Conservation (phyloP, 2,113 vertebrate genomes). For the Hypocryptadius cinnamomeus region DNA sequence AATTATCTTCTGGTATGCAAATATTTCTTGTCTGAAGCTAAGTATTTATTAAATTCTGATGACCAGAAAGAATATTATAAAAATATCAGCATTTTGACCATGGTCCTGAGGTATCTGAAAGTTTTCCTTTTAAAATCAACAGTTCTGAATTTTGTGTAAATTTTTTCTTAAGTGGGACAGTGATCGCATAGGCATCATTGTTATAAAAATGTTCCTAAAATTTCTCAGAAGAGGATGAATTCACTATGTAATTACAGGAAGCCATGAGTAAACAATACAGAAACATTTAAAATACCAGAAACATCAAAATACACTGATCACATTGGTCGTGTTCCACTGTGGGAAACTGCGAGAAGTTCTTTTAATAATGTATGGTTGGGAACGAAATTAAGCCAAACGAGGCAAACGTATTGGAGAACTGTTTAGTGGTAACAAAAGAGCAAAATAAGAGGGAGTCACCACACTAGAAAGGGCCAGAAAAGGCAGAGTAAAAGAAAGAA, state of each 20-base stretch:
- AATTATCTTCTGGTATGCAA: background rate
- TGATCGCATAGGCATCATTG: background rate
- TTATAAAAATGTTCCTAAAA: background rate
- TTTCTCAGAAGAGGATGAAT: background rate
- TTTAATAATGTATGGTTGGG: background rate
- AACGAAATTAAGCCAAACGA: background rate
- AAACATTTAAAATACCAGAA: background rate
- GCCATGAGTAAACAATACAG: background rate
- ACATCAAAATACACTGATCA: background rate
- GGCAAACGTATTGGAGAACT: background rate
- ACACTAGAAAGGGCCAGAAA: too few relatives aligned
- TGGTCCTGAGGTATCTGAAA: background rate
- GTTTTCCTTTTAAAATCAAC: background rate
- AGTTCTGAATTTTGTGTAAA: background rate
- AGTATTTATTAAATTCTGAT: background rate
- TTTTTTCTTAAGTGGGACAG: background rate
- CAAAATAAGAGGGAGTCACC: background rate
- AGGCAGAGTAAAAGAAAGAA: background rate
- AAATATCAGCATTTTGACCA: background rate
- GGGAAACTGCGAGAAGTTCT: background rate
- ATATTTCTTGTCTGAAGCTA: background rate
- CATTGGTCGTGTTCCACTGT: rapidly evolving
- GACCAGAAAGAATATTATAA: background rate
- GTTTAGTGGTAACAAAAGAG: rapidly evolving
- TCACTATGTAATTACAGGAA: background rate